These are phyloP conservation scores for Ophiothrix spiculata DNA, from an alignment of 35 echinoderm and acorn worm genomes.

Conservation along the genomic window DNA sequence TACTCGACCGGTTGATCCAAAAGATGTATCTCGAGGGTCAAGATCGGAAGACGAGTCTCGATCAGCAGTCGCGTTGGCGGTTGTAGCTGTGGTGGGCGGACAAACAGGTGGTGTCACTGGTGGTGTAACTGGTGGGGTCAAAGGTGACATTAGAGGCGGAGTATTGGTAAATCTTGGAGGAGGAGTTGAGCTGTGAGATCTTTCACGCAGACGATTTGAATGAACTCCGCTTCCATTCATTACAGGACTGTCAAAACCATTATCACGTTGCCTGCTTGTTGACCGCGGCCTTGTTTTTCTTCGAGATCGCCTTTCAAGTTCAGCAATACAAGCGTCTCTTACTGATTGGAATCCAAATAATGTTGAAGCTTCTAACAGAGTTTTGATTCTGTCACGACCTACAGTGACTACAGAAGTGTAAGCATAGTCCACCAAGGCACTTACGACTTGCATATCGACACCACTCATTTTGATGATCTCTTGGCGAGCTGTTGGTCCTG, in stretches of 20 bases:
- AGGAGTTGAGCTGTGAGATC: slow-evolving; percentile 1
- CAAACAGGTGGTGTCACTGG: slow-evolving; percentile 13
- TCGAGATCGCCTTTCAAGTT: slow-evolving; percentile 29
- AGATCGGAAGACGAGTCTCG: slow-evolving; percentile 1
- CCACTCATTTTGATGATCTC: slow-evolving; percentile 88
- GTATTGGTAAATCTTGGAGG: slow-evolving; percentile 8
- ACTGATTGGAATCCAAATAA: slow-evolving; percentile 50
- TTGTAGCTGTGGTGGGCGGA: background rate
- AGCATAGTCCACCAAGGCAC: slow-evolving; percentile 78
- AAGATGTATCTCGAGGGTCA: background rate
- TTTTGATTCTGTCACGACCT: slow-evolving; percentile 49
- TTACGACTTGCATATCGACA: slow-evolving; percentile 71
- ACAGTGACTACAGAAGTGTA: slow-evolving; percentile 63
- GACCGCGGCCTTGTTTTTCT: slow-evolving; percentile 46
- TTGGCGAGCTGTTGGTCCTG: slow-evolving; percentile 40
- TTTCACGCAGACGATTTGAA: slow-evolving; percentile 2
- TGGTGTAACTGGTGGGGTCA: background rate
- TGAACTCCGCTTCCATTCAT: background rate
- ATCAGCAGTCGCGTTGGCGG: background rate
- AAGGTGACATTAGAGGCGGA: background rate
- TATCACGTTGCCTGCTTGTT: slow-evolving; percentile 15
- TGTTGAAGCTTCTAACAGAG: slow-evolving; percentile 52
- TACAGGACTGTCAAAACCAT: background rate
- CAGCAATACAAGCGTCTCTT: slow-evolving; percentile 32
- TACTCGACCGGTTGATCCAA: background rate